Evolutionary conservation across 37 sponge, comb jelly and placozoan genomes (phyloP), one percentile per base, ranked within the genome.

Genomic region (Agelas oroides): DNA sequence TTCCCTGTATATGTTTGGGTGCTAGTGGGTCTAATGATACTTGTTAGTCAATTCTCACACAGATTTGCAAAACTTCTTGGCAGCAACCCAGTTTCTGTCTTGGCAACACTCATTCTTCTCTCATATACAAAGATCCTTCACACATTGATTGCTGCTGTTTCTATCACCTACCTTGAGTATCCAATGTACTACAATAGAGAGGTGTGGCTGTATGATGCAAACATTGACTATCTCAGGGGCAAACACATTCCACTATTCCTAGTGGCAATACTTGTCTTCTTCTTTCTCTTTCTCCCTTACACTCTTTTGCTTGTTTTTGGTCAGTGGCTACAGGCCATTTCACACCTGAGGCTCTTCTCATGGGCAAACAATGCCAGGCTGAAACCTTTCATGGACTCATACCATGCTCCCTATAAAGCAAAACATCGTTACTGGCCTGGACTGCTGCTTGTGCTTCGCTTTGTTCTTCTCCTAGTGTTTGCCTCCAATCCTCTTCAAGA

Each of bases 1-100:
- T 74, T 74, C 53, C 75, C 75, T 24, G 28, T 53, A 23, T 74
- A 74, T 28, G n/a, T 74, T 24, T 53, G 53, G 57, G 15, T 18
- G 33, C 12, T 67, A 19, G 27, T 34, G 5, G 68, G 34, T 28
- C 32, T 67, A 5, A 31, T 67, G 33, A 67, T 67, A 30, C 19
- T 67, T 19, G 19, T 24, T 24, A 34, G 33, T 12, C 12, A 31
- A 11, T 67, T 28, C 68, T 33, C 33, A 19, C 12, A 2, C 33
- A 67, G 34, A 67, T 19, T 67, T 30, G 28, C 68, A 5, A 28
- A 11, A 28, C 28, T 67, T 30, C 27, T 67, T 30, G 68, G 68
- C 34, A 32, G 19, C 32, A 67, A 67, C 32, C 68, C 68, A 67
- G 68, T 67, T 31, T 67, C 68, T 67, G 32, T 67, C 32, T 34